Base-by-base conservation (phyloP, 2,113 vertebrate genomes). In the Amphiprion percula region DNA sequence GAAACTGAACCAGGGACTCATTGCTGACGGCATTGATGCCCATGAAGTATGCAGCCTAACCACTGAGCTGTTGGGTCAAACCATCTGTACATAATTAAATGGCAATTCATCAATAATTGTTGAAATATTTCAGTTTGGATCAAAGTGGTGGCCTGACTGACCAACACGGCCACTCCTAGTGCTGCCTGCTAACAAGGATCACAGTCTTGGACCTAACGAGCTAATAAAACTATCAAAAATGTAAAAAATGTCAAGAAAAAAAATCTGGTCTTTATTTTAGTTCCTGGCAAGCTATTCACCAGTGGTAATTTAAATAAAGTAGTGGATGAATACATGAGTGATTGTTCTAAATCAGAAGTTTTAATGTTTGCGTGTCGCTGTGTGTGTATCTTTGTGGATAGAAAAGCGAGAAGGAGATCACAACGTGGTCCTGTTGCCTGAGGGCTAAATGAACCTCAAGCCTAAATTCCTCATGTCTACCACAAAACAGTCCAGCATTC, bases 401-500 rank as follows among this genome's bases (percentile, higher is more conserved):
- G 72, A 82, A 62, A 58, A 74, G 46, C 77, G 61, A 74, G 49
- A 61, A 53, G 47, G 68, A 69, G 75, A 80, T 84, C 74, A 85
- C 76, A 82, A 80, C 77, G 85, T 39, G 47, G 62, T 82, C 84
- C 82, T 79, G 74, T 80, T 55, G 88, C 90, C 91, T 77, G 55
- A 78, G 87, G 85, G 86, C 67, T 77, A 79, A 88, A 49, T 61
- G 64, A 87, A 85, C 83, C 86, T 83, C 61, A 74, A 83, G 83
- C 77, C 67, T 82, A 92, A 91, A 93, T 92, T 93, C 91, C 91
- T 90, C 93, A 93, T 86, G 87, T 92, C 89, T 84, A 77, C 87
- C 79, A 92, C 81, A 88, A 88, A 93, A 91, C 83, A 88, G 69
- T 74, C 70, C 56, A 68, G 77, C 77, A 89, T 87, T 84, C 89